Base-by-base conservation (phyloP, 2,888 invertebrate genomes). In the Pantelozetes paolii region DNA sequence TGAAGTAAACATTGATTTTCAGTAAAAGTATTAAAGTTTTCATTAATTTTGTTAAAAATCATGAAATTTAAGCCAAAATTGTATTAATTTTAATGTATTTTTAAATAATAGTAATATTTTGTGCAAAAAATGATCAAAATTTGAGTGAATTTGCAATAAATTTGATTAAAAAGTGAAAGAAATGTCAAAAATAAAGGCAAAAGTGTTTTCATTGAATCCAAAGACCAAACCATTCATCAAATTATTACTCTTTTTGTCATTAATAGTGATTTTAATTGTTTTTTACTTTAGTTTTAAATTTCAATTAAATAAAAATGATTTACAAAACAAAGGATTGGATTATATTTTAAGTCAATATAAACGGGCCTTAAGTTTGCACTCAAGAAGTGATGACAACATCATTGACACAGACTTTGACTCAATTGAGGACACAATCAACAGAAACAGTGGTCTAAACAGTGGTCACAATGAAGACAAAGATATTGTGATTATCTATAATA, bases 401-500 rank as follows among this genome's bases (percentile, higher is more conserved):
- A 62, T 62, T 18, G 62, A 62, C 8, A 0, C 30, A 1, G 36
- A 36, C 32, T 30, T 62, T 5, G 62, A 62, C 3, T 8, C 62
- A 23, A 1, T 54, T 13, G 62, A 32, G 6, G 62, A 62, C 28
- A 15, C 59, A 28, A 26, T 20, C 8, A 20, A 9, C 18, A 5
- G 28, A 30, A 15, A 28, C 15, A 13, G 1, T 20, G 6, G 13
- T 26, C 59, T 13, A 26, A 59, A 59, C n/a, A 59, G 11, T 59
- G 50, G 1, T 20, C 20, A 8, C 8, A 18, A 67, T 18, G 36
- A n/a, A 1, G 20, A n/a, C 13, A 40, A 71, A n/a, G 50, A 74
- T 23, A 11, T 70, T 1, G 28, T 74, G 5, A 32, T 97, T 76
- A 90, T 97, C 79, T 97, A 97, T 83, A 97, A 97, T 83, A 87